Evolutionary conservation across 1,140 invertebrate genomes (phyloP).

Genomic region (Euura lappo): DNA sequence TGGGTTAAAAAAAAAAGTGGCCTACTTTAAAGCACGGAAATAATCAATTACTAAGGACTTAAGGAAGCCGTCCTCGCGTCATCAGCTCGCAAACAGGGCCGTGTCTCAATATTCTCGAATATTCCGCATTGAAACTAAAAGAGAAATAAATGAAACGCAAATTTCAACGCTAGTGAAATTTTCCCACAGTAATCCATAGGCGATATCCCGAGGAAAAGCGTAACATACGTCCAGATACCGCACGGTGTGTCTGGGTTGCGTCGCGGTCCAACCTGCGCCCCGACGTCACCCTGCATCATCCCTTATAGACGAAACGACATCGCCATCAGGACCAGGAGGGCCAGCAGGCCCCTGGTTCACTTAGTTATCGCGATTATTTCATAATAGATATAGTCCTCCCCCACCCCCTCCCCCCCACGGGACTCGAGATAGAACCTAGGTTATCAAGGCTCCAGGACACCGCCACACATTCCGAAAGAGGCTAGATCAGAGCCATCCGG

Average conservation of each 20-base stretch:
- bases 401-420: neutral
- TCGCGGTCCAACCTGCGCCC: neutral
- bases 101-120: no score
- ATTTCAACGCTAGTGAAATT: no score
- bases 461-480: neutral
- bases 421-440: neutral
- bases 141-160: no score
- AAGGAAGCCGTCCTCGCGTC: no score
- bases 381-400: conserved; percentile 25
- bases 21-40: no score
- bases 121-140: no score
- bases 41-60: no score
- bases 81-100: no score
- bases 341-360: conserved; percentile 12
- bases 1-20: no score
- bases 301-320: neutral
- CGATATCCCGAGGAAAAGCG: no score
- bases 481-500: neutral
- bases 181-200: no score
- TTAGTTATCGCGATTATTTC: conserved; percentile 35
- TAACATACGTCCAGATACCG: neutral
- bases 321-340: no score
- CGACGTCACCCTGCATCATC: conserved; percentile 9
- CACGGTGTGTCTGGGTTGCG: conserved; percentile 2
- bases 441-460: conserved; percentile 1